Base-by-base conservation (phyloP, 2,113 vertebrate genomes). In the Heterotilapia buettikoferi region DNA sequence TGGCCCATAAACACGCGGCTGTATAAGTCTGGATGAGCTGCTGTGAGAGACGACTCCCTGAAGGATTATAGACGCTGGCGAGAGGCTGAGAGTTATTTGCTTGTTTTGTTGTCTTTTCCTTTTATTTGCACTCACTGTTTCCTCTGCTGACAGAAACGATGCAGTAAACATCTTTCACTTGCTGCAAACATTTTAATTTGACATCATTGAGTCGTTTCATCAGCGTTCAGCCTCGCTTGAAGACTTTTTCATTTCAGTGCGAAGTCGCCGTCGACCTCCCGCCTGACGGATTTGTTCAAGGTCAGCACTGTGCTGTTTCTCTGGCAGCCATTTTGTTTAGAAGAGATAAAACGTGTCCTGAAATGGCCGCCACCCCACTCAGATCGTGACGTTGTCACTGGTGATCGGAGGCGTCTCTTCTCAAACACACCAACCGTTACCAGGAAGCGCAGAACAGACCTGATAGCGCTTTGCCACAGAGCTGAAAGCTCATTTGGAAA, bases 1-100 rank as follows among this genome's bases (percentile, higher is more conserved):
- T 93, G 94, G 90, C 94, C 86, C 94, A 96, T 97, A 97, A 97
- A 97, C 89, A 90, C 7, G 21, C 40, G 78, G 90, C 92, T 93
- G 88, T 94, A 91, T 94, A 92, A 93, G 90, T 71, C 31, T 91
- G 92, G 76, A 89, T 12, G 86, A 91, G 73, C 80, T 54, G 52
- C 68, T 26, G 76, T 29, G 3, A 63, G 82, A 9, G 83, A 68
- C 40, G 29, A 85, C 33, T 53, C 33, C 52, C 10, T 11, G 18
- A 57, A 47, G 6, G 82, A 94, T 86, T 84, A 91, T 90, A 50
- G 95, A 90, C 18, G 33, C 21, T 33, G 43, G 56, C 24, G 47
- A 79, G 63, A 80, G 91, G 83, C 18, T 1, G 80, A 87, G 45
- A 88, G 88, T 71, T 88, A 66, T 94, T 80, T 93, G 40, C 88